phyloP scores from a whole-genome alignment of 2,888 invertebrate genomes.

The Masnerella sp. region DNA sequence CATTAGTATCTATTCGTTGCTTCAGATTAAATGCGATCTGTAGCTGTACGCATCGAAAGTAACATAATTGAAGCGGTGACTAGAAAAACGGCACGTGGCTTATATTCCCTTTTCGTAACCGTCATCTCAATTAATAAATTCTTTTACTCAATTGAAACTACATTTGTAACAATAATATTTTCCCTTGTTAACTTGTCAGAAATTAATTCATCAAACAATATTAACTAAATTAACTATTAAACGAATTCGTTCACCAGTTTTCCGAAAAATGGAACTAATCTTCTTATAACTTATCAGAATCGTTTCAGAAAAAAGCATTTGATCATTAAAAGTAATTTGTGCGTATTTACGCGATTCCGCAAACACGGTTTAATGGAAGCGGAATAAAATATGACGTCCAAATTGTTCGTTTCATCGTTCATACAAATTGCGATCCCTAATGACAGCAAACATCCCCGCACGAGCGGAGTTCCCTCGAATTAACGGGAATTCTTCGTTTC shows the following conservation, averaged over 20 bases:
- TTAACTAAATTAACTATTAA: too few relatives aligned
- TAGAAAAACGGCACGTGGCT: slow-evolving; percentile 37
- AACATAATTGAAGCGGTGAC: slow-evolving; percentile 25
- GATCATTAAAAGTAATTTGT: too few relatives aligned
- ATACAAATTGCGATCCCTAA: not conserved
- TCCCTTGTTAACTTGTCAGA: not conserved
- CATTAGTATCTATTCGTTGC: slow-evolving; percentile 40
- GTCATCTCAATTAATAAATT: slow-evolving; percentile 35
- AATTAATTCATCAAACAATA: slow-evolving; percentile 5
- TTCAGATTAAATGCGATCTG: slow-evolving; percentile 6
- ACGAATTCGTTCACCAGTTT: too few relatives aligned
- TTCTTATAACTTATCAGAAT: too few relatives aligned
- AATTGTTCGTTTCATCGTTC: not conserved
- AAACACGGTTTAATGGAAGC: too few relatives aligned
- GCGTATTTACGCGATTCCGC: too few relatives aligned
- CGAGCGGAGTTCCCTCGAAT: slow-evolving; percentile 27
- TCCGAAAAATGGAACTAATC: too few relatives aligned
- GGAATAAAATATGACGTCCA: not conserved
- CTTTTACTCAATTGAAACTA: slow-evolving; percentile 18
- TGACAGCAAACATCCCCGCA: not conserved
- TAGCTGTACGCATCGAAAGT: slow-evolving; percentile 10
- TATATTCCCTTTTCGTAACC: slow-evolving; percentile 5
- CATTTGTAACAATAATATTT: slow-evolving; percentile 35
- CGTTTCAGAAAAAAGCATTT: too few relatives aligned
- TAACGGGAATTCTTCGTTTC: slow-evolving; percentile 44